Conservation (phyloP, 2,888 invertebrate species). For the Latrodectus elegans region DNA sequence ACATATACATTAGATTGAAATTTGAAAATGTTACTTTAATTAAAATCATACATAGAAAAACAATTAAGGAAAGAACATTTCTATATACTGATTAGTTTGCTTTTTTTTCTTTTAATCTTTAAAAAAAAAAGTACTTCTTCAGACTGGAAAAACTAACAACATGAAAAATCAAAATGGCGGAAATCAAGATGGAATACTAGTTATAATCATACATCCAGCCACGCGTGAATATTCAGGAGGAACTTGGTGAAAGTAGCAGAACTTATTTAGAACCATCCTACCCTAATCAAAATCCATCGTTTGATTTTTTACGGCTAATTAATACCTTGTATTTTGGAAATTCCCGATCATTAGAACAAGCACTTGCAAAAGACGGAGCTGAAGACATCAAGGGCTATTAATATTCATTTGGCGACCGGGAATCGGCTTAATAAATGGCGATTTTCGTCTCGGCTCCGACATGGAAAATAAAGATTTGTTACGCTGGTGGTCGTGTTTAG, state of each 20-base stretch:
- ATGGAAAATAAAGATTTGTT: constrained; percentile 53
- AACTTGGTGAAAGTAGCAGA: constrained; percentile 27
- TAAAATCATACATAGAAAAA: constrained; percentile 40
- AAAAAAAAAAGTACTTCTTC: constrained; percentile 12
- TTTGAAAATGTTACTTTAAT: constrained; percentile 41
- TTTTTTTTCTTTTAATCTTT: constrained; percentile 4
- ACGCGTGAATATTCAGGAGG: neutral
- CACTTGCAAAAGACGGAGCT: constrained; percentile 5
- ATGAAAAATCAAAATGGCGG: constrained; percentile 1
- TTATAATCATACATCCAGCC: constrained; percentile 23
- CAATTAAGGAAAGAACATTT: constrained; percentile 14
- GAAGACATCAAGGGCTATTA: constrained; percentile 43
- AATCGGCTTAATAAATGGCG: constrained; percentile 40
- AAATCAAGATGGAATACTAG: constrained; percentile 54
- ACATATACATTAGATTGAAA: neutral
- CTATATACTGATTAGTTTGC: constrained; percentile 8
- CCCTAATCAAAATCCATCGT: constrained; percentile 56
- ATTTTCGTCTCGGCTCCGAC: constrained; percentile 25
- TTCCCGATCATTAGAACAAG: constrained; percentile 44
- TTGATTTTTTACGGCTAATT: constrained; percentile 50
- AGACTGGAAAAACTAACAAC: neutral
- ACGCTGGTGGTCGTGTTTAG: constrained; percentile 46
- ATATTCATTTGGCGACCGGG: constrained; percentile 54
- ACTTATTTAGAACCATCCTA: constrained; percentile 42
- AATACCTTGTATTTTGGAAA: constrained; percentile 61